Conservation (phyloP, 2,888 invertebrate species). For the Clistopyga incitator region DNA sequence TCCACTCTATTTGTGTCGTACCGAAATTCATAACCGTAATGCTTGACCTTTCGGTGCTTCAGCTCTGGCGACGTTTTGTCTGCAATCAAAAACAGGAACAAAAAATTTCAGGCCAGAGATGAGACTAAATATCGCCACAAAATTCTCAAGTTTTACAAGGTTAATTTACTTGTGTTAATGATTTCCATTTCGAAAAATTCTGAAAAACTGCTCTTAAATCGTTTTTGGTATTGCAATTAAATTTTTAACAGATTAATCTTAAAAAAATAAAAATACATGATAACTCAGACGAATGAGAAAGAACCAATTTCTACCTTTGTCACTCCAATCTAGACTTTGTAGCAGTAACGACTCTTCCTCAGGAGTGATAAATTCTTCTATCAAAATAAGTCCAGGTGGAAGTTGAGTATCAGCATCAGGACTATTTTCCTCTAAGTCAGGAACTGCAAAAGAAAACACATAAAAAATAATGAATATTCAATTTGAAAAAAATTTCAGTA, state of each 20-base stretch:
- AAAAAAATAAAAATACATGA: background rate
- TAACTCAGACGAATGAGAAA: too few relatives aligned
- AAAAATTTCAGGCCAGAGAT: background rate
- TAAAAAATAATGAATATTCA: background rate
- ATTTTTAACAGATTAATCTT: background rate
- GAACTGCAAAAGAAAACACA: conserved; percentile 9
- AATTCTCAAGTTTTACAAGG: too few relatives aligned
- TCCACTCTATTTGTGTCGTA: conserved; percentile 96
- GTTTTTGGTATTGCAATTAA: background rate
- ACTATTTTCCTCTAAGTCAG: background rate
- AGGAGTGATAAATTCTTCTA: conserved; percentile 89
- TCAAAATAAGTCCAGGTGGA: conserved; percentile 90
- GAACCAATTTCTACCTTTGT: conserved; percentile 73
- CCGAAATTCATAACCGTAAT: conserved; percentile 96
- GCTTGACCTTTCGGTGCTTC: conserved; percentile 94
- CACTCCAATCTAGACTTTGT: conserved; percentile 86
- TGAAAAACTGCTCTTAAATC: too few relatives aligned
- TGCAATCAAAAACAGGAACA: conserved; percentile 50
- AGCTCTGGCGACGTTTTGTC: conserved; percentile 82
- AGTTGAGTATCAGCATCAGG: conserved; percentile 76
- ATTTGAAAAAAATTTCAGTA: background rate
- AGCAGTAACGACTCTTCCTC: conserved; percentile 89
- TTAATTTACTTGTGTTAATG: too few relatives aligned
- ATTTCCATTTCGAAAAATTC: too few relatives aligned
- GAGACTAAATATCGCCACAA: too few relatives aligned